Evolutionary conservation across 2,888 invertebrate species (phyloP).

Genomic region (Eupithecia vulgata): DNA sequence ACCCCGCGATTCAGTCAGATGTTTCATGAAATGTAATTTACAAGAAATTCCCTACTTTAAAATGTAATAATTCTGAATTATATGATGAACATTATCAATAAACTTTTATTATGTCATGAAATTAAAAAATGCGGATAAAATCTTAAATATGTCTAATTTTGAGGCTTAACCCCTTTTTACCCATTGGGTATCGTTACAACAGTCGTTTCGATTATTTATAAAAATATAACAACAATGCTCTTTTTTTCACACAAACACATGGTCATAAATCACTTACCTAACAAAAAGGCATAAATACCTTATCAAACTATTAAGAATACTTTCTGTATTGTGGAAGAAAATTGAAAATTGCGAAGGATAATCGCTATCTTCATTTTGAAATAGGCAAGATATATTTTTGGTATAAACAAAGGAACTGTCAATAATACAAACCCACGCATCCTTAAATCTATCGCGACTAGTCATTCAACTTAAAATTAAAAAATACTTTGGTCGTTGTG

Average conservation of each 20-base stretch:
- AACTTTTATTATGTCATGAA: constrained; percentile 21
- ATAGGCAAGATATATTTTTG: constrained; percentile 44
- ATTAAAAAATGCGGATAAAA: constrained; percentile 21
- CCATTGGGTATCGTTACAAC: constrained; percentile 71
- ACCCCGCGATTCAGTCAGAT: constrained; percentile 70
- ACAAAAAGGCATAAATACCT: constrained; percentile 2
- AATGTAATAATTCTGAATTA: not conserved
- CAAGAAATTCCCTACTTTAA: not conserved
- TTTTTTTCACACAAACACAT: constrained; percentile 58
- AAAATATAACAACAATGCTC: constrained; percentile 74
- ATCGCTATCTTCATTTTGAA: constrained; percentile 6
- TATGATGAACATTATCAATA: constrained; percentile 15
- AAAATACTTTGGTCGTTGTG: constrained; percentile 83
- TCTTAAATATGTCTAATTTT: constrained; percentile 18
- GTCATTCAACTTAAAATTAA: constrained; percentile 66
- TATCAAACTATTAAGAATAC: not conserved
- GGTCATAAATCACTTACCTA: constrained; percentile 32
- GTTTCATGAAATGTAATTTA: constrained; percentile 48
- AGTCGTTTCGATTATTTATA: constrained; percentile 72
- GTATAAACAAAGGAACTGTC: constrained; percentile 56
- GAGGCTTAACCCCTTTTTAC: constrained; percentile 54
- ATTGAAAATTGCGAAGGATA: constrained; percentile 19
- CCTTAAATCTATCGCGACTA: constrained; percentile 65
- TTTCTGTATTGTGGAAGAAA: constrained; percentile 11
- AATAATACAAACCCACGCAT: constrained; percentile 45